Base-by-base conservation (phyloP, 2,797 vertebrate species). In the Nyctalus aviator region DNA sequence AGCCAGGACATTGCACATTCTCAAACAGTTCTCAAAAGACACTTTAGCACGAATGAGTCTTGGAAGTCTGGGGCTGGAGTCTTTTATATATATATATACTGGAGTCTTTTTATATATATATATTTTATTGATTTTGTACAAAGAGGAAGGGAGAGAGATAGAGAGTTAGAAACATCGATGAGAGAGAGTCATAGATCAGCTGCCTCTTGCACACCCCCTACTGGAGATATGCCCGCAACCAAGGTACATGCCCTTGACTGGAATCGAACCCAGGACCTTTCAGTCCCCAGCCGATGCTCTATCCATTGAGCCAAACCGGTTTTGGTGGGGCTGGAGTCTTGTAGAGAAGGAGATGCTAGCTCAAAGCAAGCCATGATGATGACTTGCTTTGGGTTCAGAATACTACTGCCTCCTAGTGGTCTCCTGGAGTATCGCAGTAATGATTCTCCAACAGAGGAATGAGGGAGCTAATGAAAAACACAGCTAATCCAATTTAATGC, bases 351-450 rank as follows among this genome's bases (percentile, higher is more conserved):
- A 95, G 59, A 91, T n/a, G 11, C 20, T 8, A 14, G 15, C 41
- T 88, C 64, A 25, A 35, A 83, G 32, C 20, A 59, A 85, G 69
- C 71, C 64, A 3, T 8, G 35, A 41, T 55, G 3, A 37, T 1
- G 35, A 13, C 32, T 5, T 13, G n/a, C 15, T 21, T 48, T 84
- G 41, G 8, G 17, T 66, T 92, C 59, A 90, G 64, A 46, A 23
- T 30, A 13, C 82, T 62, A 46, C 83, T 91, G 75, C 86, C 84
- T 95, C 89, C 71, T 23, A 32, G 75, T 94, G 59, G 72, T 88
- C 53, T 81, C 30, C 37, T 10, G 20, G 23, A 2, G 35, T 50
- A 46, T 23, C 7, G 3, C 57, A 88, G 20, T 13, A 27, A 62
- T 37, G 64, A 46, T 77, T 8, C 13, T 82, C 44, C 59, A 21